These are phyloP conservation scores for Ceratosolen solmsi DNA, from an alignment of 1,140 invertebrate genomes.

Conservation along the genomic window DNA sequence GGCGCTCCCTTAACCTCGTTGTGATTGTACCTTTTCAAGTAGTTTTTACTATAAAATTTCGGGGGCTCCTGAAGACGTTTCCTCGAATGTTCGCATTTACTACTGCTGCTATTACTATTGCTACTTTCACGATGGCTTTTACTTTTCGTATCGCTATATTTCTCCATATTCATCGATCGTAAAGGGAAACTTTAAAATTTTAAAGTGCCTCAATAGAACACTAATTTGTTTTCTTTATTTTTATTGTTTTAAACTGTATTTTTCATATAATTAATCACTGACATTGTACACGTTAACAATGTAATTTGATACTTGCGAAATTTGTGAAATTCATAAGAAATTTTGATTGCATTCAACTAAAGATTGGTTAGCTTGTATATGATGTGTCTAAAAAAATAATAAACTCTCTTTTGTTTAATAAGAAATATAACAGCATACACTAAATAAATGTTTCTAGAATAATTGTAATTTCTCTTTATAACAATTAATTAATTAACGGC, in stretches of 20 bases:
- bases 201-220: not conserved
- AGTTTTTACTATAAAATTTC: constrained; percentile 46
- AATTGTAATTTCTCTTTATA: no score
- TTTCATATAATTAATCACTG: not conserved
- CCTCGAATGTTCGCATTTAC: not conserved
- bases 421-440: not conserved
- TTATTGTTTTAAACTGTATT: not conserved
- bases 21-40: constrained; percentile 43
- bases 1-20: constrained; percentile 8
- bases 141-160: constrained; percentile 9
- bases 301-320: not conserved
- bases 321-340: not conserved
- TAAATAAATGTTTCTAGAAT: not conserved
- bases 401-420: constrained; percentile 13
- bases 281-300: not conserved
- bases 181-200: constrained; percentile 4
- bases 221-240: not conserved
- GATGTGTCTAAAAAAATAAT: not conserved
- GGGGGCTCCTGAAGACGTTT: constrained; percentile 26
- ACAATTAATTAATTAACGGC: no score
- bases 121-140: not conserved
- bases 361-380: not conserved
- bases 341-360: not conserved
- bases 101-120: not conserved
- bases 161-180: constrained; percentile 19